Conservation (phyloP, 2,113 vertebrate species). For the Erpornis zantholeuca region DNA sequence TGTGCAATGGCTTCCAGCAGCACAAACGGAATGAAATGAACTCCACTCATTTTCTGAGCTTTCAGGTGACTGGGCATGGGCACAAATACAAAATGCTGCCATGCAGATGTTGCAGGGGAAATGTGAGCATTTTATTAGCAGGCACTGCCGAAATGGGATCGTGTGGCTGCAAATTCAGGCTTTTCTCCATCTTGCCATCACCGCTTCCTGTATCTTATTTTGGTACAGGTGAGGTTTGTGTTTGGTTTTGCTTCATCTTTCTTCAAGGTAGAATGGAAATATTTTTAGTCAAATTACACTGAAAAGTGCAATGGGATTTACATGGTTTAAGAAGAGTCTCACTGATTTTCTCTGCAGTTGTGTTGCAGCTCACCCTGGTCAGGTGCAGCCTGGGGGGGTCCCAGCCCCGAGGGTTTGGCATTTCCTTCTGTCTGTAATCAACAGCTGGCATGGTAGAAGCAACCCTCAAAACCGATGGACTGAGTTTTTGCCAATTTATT, state of each 20-base stretch:
- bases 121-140: not conserved
- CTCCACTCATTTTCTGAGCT: not conserved
- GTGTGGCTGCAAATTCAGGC: not conserved
- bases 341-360: not conserved
- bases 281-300: not conserved
- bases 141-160: not conserved
- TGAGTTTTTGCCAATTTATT: not conserved
- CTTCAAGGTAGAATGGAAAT: not conserved
- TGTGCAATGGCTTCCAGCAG: not conserved
- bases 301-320: not conserved
- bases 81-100: not conserved
- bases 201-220: not conserved
- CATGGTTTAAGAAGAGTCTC: not conserved
- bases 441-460: not conserved
- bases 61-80: not conserved
- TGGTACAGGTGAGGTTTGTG: not conserved
- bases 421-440: not conserved
- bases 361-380: not conserved
- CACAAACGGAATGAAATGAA: not conserved
- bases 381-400: not conserved
- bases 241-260: not conserved
- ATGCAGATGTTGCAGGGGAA: not conserved
- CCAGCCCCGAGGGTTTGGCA: not conserved
- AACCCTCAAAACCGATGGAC: not conserved
- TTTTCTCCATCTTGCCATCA: not conserved